A percentile compares a stretch with the other conserved stretches of the same genome.
Conservation (phyloP, 2,113 vertebrate species). For the Myiopsitta monachus region DNA sequence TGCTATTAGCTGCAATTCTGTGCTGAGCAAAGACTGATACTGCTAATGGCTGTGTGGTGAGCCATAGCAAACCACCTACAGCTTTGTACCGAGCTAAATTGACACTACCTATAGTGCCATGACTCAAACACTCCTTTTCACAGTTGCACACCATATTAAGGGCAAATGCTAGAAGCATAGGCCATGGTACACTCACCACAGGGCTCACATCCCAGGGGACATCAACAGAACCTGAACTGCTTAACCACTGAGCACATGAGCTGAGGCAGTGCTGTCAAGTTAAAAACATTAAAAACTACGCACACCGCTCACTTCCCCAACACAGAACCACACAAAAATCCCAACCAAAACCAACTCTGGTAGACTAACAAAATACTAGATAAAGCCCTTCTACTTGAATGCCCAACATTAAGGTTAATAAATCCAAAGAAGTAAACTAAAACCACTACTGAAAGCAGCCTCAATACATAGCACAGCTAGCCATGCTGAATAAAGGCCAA, state of each 20-base stretch:
- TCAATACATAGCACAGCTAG: not conserved
- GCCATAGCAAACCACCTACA: slow-evolving; percentile 57
- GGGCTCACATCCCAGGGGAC: not conserved
- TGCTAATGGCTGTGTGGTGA: slow-evolving; percentile 54
- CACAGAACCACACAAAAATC: not conserved
- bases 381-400: not conserved
- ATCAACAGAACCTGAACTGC: not conserved
- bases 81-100: slow-evolving; percentile 49
- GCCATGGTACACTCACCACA: not conserved
- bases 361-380: not conserved
- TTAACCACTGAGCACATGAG: not conserved
- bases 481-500: not conserved
- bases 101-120: not conserved
- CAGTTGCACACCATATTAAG: slow-evolving; percentile 49
- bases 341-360: not conserved
- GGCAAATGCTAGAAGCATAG: not conserved
- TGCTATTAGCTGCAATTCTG: slow-evolving; percentile 20
- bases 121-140: slow-evolving; percentile 64
- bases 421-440: not conserved
- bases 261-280: not conserved
- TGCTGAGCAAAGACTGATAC: slow-evolving; percentile 51
- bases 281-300: not conserved
- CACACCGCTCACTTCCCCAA: accelerated
- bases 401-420: not conserved
- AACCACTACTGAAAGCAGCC: not conserved